phyloP scores from a whole-genome alignment of 2,797 vertebrate genomes.

The Acestrorhynchus altus region DNA sequence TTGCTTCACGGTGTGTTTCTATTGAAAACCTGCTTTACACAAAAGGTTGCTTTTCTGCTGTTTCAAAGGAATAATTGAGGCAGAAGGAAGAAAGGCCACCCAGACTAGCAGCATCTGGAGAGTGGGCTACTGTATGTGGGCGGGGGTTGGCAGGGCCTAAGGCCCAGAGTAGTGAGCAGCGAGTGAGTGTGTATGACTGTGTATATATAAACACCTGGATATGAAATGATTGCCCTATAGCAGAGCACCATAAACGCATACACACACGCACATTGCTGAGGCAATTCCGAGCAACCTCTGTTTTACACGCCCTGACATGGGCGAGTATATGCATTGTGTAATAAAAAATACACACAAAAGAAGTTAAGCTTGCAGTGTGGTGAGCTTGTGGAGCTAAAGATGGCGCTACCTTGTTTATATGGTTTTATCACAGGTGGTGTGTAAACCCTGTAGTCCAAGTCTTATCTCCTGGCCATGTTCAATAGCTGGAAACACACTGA shows the following conservation, averaged over 20 bases:
- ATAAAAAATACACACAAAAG: not conserved
- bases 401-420: not conserved
- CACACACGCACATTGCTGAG: slow-evolving; percentile 31
- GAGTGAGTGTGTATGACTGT: slow-evolving; percentile 22
- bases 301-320: not conserved
- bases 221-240: slow-evolving; percentile 39
- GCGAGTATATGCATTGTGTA: not conserved
- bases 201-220: slow-evolving; percentile 36
- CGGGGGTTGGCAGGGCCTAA: not conserved
- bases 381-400: not conserved
- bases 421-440: slow-evolving; percentile 4
- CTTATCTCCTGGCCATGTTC: not conserved
- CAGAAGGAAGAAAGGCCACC: not conserved
- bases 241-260: slow-evolving; percentile 14
- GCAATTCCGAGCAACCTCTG: slow-evolving; percentile 15
- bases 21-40: no score
- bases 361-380: not conserved
- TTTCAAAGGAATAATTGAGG: not conserved
- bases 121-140: not conserved
- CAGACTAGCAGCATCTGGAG: slow-evolving; percentile 17
- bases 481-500: not conserved
- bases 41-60: no score
- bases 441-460: not conserved
- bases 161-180: not conserved
- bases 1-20: no score